These are phyloP conservation scores for Molanna angustata DNA, from an alignment of 2,888 invertebrate genomes.

Conservation along the genomic window DNA sequence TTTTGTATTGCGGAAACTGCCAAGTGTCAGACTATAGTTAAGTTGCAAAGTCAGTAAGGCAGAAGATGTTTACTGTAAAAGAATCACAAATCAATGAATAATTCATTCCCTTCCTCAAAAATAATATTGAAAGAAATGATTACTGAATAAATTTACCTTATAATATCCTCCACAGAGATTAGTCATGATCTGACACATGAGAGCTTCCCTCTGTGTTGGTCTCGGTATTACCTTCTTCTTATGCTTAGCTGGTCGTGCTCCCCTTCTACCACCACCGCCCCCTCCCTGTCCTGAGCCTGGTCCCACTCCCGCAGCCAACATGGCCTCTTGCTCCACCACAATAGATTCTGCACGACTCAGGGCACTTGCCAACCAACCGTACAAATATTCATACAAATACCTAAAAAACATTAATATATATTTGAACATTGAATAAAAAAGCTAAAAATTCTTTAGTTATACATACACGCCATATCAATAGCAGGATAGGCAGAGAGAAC, in stretches of 20 bases:
- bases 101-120: too few relatives aligned
- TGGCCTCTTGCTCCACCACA: slow-evolving; percentile 70
- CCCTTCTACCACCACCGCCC: slow-evolving; percentile 43
- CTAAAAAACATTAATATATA: too few relatives aligned
- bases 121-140: too few relatives aligned
- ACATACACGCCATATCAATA: too few relatives aligned
- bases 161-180: slow-evolving; percentile 95
- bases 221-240: slow-evolving; percentile 59
- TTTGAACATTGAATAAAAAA: too few relatives aligned
- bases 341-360: slow-evolving; percentile 85
- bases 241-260: slow-evolving; percentile 51
- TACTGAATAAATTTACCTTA: slow-evolving; percentile 75
- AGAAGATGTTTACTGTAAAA: too few relatives aligned
- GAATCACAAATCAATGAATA: too few relatives aligned
- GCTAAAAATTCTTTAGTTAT: too few relatives aligned
- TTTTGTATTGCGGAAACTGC: too few relatives aligned
- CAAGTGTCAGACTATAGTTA: too few relatives aligned
- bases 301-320: slow-evolving; percentile 44
- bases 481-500: too few relatives aligned
- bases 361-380: slow-evolving; percentile 91
- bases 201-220: slow-evolving; percentile 78
- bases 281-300: slow-evolving; percentile 41
- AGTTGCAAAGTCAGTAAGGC: too few relatives aligned
- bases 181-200: slow-evolving; percentile 88
- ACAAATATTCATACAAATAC: slow-evolving; percentile 92